Percentiles rank a stretch among this genome's conserved stretches.
phyloP scores from a whole-genome alignment of 2,113 vertebrate species.

The Falco punctatus region DNA sequence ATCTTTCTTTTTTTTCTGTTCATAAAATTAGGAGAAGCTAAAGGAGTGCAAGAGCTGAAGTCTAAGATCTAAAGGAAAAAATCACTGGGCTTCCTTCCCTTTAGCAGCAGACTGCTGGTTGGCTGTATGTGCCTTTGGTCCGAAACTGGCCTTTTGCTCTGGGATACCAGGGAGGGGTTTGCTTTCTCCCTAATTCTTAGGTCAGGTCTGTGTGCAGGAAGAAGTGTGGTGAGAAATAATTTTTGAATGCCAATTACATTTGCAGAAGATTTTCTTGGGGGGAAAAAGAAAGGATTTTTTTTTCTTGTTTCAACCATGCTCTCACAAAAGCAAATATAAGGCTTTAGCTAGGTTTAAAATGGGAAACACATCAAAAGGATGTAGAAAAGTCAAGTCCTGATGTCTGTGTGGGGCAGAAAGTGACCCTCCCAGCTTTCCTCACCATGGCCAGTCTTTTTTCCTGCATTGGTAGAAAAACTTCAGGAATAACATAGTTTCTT shows the following conservation, averaged over 20 bases:
- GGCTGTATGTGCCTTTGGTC: not conserved
- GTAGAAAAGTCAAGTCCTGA: not conserved
- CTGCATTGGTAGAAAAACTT: not conserved
- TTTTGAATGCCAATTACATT: not conserved
- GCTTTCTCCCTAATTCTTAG: not conserved
- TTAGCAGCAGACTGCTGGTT: not conserved
- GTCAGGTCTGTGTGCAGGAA: not conserved
- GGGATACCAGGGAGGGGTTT: not conserved
- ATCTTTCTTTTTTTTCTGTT: not conserved
- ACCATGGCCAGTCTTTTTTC: not conserved
- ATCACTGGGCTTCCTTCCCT: rapidly evolving
- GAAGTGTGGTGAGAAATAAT: not conserved
- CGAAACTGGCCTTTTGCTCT: not conserved
- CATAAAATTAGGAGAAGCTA: not conserved
- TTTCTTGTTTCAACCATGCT: not conserved
- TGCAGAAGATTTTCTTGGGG: not conserved
- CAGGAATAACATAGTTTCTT: not conserved
- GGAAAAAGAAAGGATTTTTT: not conserved
- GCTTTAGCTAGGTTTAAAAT: not conserved
- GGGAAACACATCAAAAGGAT: not conserved
- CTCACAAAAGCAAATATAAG: not conserved
- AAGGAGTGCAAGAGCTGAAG: not conserved
- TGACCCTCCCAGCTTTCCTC: not conserved
- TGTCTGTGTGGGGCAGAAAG: not conserved
- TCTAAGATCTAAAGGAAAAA: not conserved